A percentile compares a stretch with the other conserved stretches of the same genome.
phyloP scores from a whole-genome alignment of 2,797 vertebrate species.

The Hylomyscus alleni region DNA sequence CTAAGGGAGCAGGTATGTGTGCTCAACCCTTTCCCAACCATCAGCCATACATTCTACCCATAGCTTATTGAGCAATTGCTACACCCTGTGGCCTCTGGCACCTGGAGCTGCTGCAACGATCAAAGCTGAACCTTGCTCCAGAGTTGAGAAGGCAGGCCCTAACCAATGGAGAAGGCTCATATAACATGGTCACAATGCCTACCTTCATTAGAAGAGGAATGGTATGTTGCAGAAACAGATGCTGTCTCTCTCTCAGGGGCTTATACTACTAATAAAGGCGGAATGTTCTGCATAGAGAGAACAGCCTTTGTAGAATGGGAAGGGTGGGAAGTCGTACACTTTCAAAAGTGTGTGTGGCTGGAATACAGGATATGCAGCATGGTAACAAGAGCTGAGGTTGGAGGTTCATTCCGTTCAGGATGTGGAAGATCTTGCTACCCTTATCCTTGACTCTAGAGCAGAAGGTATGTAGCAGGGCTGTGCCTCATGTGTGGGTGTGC shows the following conservation, averaged over 20 bases:
- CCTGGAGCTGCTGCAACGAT: not conserved
- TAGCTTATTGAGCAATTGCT: conserved; percentile 56
- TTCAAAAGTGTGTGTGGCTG: not conserved
- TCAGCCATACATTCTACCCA: not conserved
- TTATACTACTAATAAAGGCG: not conserved
- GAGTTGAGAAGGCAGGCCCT: not conserved
- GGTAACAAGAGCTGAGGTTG: not conserved
- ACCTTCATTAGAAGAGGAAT: not conserved
- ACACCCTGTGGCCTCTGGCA: not conserved
- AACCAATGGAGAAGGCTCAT: no score
- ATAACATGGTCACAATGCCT: not conserved
- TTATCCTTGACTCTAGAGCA: not conserved
- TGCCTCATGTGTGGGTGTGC: not conserved
- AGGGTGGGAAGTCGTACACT: not conserved
- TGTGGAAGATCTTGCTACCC: not conserved
- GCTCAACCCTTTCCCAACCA: not conserved
- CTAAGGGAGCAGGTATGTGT: not conserved
- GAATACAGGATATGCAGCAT: not conserved
- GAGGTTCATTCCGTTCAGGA: not conserved
- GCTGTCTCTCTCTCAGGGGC: not conserved
- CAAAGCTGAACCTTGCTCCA: not conserved
- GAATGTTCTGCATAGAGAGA: not conserved
- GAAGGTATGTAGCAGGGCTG: not conserved
- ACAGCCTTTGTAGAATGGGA: not conserved
- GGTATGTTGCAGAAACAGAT: not conserved